Base-by-base conservation (phyloP, 2,888 invertebrate species). In the Alloscopus bannaensis region DNA sequence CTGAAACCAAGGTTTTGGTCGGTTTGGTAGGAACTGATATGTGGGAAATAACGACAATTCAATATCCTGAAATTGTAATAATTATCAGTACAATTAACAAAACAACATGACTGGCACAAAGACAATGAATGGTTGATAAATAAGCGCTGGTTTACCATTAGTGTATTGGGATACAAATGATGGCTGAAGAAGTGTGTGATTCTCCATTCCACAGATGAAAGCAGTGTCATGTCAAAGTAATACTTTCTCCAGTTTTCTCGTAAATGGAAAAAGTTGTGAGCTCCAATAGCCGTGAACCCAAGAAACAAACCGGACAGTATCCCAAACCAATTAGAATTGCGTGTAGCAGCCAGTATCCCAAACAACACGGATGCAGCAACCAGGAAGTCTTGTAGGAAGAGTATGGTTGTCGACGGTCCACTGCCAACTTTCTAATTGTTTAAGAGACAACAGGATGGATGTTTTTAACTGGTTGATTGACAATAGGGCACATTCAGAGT, bases 251-350 rank as follows among this genome's bases (percentile, higher is more conserved):
- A 94, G 87, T 92, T 94, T 77, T 94, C 92, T 79, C 90, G 91
- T 86, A 91, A 91, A 87, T 95, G 95, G 85, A 94, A 92, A 87
- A 92, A 95, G 87, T 95, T 95, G 87, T 95, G 95, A 0, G 92
- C 91, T 1, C 90, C 90, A 13, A 93, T 90, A 0, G 91, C 89
- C 0, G 91, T 89, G 89, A 92, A 90, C 0, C 91, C 89, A 1
- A 94, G 87, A 1, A 91, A 88, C 1, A 91, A 66, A 0, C 92
- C 93, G 22, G 92, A 90, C 26, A 92, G 40, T 11, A 89, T 65
- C 50, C 89, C 91, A 50, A 90, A 87, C 8, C 86, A 64, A 45
- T 84, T 87, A 0, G 85, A 86, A n/a, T 87, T 81, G 84, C 86
- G 87, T 84, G 84, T 86, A 65, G 88, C 87, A 26, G 86, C 84